Base-by-base conservation (phyloP, 1,140 invertebrate genomes). In the Nasonia longicornis region DNA sequence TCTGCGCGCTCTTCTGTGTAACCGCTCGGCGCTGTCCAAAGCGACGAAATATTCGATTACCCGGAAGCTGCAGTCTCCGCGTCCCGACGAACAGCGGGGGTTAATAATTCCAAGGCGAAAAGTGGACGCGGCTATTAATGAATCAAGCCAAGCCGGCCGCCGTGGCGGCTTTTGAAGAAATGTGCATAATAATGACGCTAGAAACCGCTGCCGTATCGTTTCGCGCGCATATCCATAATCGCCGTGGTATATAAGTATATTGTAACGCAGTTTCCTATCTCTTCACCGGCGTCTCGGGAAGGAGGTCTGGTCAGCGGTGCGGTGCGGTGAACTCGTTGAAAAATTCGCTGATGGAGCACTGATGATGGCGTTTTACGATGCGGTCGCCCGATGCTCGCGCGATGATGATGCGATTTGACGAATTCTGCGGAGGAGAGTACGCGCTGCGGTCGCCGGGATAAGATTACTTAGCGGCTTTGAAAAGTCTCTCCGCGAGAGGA, bases 11-110 rank as follows among this genome's bases (percentile, higher is more conserved):
- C 52, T 12, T 64, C 52, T 58, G 20, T 58, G 16, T n/a, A 58
- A 6, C 52, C 52, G 20, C 52, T 58, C 16, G 11, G 52, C 3
- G 20, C 45, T 48, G 10, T 42, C 72, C 69, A 77, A 72, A 81
- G 75, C 38, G 38, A 38, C 4, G 38, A 12, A 67, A 81, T 72
- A 81, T 77, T 81, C 75, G 80, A 81, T 81, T 72, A 77, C 75
- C 16, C 26, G 66, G 75, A 67, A 48, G 75, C 38, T 31, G 10
- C 20, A 48, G 45, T 16, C 20, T 58, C 52, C 20, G 52, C 31
- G 31, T 26, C 20, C 20, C 20, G 52, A 58, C 52, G 16, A 58
- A 58, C 26, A 22, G 1, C 14, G 12, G 38, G 29, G 63, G 7
- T 80, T 81, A 64, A 72, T 77, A 77, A 77, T 81, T 81, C 58